These are phyloP conservation scores for Grapholita molesta DNA, from an alignment of 1,140 invertebrate genomes.

Conservation along the genomic window DNA sequence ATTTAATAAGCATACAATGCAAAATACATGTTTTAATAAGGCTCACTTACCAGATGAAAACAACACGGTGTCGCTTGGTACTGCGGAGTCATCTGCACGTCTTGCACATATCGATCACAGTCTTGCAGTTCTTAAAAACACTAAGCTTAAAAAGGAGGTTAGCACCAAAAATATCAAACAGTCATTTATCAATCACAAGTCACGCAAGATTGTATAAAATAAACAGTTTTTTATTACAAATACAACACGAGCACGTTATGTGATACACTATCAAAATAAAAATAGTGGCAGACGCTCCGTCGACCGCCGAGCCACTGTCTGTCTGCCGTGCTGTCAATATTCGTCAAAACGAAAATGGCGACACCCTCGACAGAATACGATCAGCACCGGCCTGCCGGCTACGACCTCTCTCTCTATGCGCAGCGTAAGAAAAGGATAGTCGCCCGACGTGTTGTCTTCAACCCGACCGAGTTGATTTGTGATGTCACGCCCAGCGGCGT, in stretches of 20 bases:
- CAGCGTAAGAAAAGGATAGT: conserved; percentile 43
- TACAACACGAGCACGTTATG: conserved; percentile 43
- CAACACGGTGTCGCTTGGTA: conserved; percentile 42
- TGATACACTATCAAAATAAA: conserved; percentile 75
- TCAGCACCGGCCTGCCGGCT: conserved; percentile 58
- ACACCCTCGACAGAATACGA: conserved; percentile 75
- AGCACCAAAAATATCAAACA: conserved; percentile 61
- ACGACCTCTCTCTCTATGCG: conserved; percentile 41
- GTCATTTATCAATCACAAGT: conserved; percentile 48
- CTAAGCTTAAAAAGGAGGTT: conserved; percentile 68
- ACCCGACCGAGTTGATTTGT: conserved; percentile 69
- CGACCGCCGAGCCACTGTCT: conserved; percentile 72
- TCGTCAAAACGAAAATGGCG: conserved; percentile 78
- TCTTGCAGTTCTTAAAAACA: conserved; percentile 75
- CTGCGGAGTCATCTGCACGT: conserved; percentile 73
- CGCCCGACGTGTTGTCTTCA: conserved; percentile 65
- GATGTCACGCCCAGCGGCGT: conserved; percentile 76
- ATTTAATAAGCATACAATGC: not conserved
- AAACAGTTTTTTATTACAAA: conserved; percentile 43
- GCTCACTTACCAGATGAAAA: conserved; percentile 62
- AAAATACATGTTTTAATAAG: conserved; percentile 13
- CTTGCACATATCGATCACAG: conserved; percentile 76
- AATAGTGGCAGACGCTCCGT: conserved; percentile 73
- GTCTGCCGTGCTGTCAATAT: conserved; percentile 77
- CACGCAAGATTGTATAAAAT: conserved; percentile 40